Evolutionary conservation across 2,888 invertebrate genomes (phyloP).

Genomic region (Spatulosminthurus flaviceps): DNA sequence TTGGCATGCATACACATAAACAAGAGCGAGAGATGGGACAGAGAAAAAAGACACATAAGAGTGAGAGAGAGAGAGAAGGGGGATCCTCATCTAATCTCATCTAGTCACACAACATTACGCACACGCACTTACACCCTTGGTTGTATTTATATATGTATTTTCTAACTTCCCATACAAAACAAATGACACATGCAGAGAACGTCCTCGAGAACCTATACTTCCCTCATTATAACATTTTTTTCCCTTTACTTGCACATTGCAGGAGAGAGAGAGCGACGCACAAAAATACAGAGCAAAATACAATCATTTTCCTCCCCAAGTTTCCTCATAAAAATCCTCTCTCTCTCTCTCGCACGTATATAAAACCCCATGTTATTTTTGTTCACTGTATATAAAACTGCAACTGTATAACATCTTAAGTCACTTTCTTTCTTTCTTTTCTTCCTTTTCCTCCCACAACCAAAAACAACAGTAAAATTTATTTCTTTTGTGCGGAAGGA

Average conservation of each 20-base stretch:
- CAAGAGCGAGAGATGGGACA: neutral
- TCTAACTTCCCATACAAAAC: too few species aligned
- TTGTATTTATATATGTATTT: neutral
- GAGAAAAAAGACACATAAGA: neutral
- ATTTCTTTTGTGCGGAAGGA: too few species aligned
- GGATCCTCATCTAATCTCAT: conserved; percentile 9
- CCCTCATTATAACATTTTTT: too few species aligned
- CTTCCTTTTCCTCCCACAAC: neutral
- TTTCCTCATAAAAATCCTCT: too few species aligned
- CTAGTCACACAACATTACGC: conserved; percentile 21
- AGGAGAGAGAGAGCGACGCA: too few species aligned
- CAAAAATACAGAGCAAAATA: too few species aligned
- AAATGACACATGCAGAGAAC: too few species aligned
- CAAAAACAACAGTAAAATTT: neutral
- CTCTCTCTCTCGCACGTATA: too few species aligned
- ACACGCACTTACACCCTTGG: neutral
- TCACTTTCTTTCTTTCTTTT: neutral
- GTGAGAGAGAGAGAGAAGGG: neutral
- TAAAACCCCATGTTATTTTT: too few species aligned
- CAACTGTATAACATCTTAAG: neutral
- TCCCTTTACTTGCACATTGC: too few species aligned
- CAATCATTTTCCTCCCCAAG: too few species aligned
- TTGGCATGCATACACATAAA: too few species aligned
- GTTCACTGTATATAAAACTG: neutral
- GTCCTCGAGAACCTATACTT: neutral